Evolutionary conservation across 2,888 invertebrate species (phyloP), one percentile per base, ranked within the genome.

Genomic region (Dicranocentrus wangi): DNA sequence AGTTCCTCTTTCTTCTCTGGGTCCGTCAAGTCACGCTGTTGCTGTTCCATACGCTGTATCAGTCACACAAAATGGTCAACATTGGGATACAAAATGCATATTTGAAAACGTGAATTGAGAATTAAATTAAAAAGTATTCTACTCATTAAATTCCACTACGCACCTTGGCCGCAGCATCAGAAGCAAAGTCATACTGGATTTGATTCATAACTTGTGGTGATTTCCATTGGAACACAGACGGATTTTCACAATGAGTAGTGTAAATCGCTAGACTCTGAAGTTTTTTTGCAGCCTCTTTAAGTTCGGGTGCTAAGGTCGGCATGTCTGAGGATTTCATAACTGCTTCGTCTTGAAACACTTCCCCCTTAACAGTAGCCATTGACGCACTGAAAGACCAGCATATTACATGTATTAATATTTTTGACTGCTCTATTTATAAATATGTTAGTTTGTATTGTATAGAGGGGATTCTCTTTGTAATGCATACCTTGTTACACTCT

Each of bases 191-290:
- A 69, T 83, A 79, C 25, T 83, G 82, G 32, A 83, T 82, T 82
- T 83, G 83, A 19, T 83, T 82, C 27, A 82, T 82, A 21, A 83
- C 83, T 69, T 78, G 82, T 1, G 75, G 66, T n/a, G 83, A 83
- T 23, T 80, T 82, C 83, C 83, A 83, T 0, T 75, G 83, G 27
- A 83, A 83, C 21, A 69, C 42, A 3, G 83, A 80, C 0, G 83
- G 83, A 23, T 83, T 80, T 25, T 83, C 83, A n/a, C 75, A 73
- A 73, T 83, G 83, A 39, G 82, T 83, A 2, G 82, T 42, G 39
- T 75, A 83, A 53, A 83, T 73, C 0, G 81, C 79, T 42, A 83
- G 63, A 17, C 72, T 70, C 32, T 82, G 83, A 61, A 8, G 65
- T 73, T 0, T 27, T 42, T 68, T 60, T 2, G 72, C 76, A n/a